Conservation (phyloP, 1,140 invertebrate species). For the Drosophila burlai region DNA sequence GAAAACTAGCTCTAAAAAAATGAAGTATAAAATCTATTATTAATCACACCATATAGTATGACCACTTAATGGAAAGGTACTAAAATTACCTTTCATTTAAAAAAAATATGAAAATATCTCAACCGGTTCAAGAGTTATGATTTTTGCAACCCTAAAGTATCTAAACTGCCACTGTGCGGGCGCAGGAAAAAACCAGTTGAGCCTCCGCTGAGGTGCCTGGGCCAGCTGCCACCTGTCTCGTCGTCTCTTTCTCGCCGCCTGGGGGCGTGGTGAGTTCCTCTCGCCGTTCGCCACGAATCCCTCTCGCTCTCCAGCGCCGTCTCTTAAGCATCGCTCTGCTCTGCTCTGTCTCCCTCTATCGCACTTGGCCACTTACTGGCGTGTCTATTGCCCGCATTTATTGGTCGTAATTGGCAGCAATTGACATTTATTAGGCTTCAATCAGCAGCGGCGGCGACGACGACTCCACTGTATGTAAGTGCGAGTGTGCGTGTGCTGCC, state of each 20-base stretch:
- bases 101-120: too few species aligned
- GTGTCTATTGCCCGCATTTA: conserved; percentile 78
- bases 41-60: too few species aligned
- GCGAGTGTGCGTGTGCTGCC: conserved; percentile 1
- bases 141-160: too few species aligned
- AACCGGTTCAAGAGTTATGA: too few species aligned
- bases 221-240: conserved; percentile 58
- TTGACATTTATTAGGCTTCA: conserved; percentile 85
- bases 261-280: conserved; percentile 57
- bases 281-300: conserved; percentile 3
- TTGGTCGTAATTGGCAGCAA: conserved; percentile 84
- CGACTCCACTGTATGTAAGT: not conserved
- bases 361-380: conserved; percentile 6
- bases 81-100: too few species aligned
- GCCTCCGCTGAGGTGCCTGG: conserved; percentile 15
- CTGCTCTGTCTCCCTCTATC: conserved; percentile 9
- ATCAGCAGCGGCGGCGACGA: conserved; percentile 41
- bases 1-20: too few species aligned
- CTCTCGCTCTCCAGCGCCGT: not conserved
- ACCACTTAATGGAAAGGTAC: too few species aligned
- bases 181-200: conserved; percentile 54
- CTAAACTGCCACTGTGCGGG: too few species aligned
- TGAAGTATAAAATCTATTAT: too few species aligned
- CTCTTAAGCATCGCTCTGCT: conserved; percentile 7
- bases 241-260: conserved; percentile 65